Conservation (phyloP, 2,113 vertebrate species). For the Otus sunia region DNA sequence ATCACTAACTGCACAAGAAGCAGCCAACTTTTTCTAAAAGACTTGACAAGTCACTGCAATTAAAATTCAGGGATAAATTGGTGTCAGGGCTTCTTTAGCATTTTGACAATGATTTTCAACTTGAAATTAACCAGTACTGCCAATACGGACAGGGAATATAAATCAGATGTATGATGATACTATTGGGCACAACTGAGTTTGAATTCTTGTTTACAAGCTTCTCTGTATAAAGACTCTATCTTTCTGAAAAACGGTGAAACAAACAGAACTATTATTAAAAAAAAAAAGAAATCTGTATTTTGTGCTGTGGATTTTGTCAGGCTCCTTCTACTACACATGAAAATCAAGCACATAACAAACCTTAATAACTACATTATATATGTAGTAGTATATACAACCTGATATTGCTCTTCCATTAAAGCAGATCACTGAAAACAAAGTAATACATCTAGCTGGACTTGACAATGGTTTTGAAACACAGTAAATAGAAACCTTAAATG, state of each 20-base stretch:
- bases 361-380: background rate
- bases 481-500: background rate
- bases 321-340: background rate
- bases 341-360: background rate
- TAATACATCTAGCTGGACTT: background rate
- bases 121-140: slow-evolving; percentile 52
- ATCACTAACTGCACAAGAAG: background rate
- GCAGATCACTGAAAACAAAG: background rate
- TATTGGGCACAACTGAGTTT: accelerated
- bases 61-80: background rate
- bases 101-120: slow-evolving; percentile 24
- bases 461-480: background rate
- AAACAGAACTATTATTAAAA: background rate
- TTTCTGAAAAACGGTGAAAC: background rate
- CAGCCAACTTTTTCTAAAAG: background rate
- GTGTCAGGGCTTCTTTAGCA: background rate
- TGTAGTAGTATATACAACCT: accelerated
- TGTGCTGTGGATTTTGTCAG: background rate
- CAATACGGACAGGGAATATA: background rate
- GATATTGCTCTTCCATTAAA: background rate
- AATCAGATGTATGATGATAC: background rate
- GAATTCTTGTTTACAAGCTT: background rate
- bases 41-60: background rate
- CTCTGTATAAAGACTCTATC: background rate
- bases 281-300: background rate